These are phyloP conservation scores for Lepas anatifera DNA, from an alignment of 2,888 invertebrate species.

Conservation along the genomic window DNA sequence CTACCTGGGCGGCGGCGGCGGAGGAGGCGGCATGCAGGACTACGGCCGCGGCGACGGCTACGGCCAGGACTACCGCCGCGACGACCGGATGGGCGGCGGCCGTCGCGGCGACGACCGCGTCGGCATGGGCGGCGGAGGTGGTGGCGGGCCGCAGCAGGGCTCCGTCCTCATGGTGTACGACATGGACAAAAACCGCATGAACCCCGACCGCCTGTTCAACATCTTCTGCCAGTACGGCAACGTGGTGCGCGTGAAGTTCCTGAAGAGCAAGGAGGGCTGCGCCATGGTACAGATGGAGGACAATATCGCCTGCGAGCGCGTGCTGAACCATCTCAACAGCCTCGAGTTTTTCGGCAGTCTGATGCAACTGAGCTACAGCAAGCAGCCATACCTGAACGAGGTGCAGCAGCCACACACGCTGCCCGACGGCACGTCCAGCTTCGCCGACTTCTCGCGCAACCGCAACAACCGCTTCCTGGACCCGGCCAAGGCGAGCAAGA, in stretches of 20 bases:
- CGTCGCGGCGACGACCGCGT: neutral
- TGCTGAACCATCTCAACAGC: conserved; percentile 89
- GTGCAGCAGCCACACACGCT: conserved; percentile 91
- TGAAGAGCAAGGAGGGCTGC: conserved; percentile 96
- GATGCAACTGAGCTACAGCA: conserved; percentile 69
- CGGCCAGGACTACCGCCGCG: neutral
- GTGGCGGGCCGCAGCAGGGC: conserved; percentile 49
- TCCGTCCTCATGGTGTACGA: conserved; percentile 98
- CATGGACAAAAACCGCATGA: conserved; percentile 81
- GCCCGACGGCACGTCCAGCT: conserved; percentile 90
- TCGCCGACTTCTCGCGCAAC: conserved; percentile 92
- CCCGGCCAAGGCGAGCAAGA: conserved; percentile 92
- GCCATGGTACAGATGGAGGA: conserved; percentile 99
- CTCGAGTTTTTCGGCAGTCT: conserved; percentile 68
- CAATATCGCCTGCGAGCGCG: conserved; percentile 82
- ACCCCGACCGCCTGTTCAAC: conserved; percentile 93
- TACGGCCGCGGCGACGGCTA: conserved; percentile 1
- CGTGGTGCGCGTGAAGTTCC: conserved; percentile 93
- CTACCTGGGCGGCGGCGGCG: neutral
- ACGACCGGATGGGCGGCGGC: neutral
- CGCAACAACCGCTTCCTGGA: conserved; percentile 95
- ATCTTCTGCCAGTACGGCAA: conserved; percentile 98
- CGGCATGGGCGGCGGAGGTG: conserved; percentile 18
- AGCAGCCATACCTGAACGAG: conserved; percentile 88
- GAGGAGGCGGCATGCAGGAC: neutral